A percentile compares a stretch with the other conserved stretches of the same genome.
Evolutionary conservation across 1,140 invertebrate genomes (phyloP).

Genomic region (Papilio dardanus): DNA sequence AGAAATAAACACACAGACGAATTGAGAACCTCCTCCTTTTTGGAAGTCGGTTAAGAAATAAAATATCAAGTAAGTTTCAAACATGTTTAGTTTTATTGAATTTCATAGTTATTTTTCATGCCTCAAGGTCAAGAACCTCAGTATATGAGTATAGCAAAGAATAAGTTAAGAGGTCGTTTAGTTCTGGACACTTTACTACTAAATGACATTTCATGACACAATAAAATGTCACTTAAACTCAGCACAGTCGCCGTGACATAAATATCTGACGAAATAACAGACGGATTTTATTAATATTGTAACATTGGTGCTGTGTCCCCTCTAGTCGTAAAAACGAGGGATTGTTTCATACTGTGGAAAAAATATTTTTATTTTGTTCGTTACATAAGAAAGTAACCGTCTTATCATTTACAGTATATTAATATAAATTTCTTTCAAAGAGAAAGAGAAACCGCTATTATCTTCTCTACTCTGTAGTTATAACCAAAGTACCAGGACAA

Average conservation of each 20-base stretch:
- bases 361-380: no score
- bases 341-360: neutral
- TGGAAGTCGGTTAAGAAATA: no score
- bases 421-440: no score
- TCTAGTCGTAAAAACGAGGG: neutral
- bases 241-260: conserved; percentile 4
- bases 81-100: no score
- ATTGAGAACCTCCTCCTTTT: no score
- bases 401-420: no score
- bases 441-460: no score
- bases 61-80: no score
- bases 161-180: conserved; percentile 3
- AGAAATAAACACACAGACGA: no score
- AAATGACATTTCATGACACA: conserved; percentile 10
- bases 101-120: neutral
- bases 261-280: conserved; percentile 17
- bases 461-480: neutral
- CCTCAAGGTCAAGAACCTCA: neutral
- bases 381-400: no score
- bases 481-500: conserved; percentile 43
- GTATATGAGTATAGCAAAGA: neutral
- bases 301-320: neutral
- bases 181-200: conserved; percentile 51
- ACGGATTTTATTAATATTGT: conserved; percentile 27
- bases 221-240: conserved; percentile 21